Evolutionary conservation across 92 coral and sea anemone genomes (phyloP).

Genomic region (Palythoa grandiflora): DNA sequence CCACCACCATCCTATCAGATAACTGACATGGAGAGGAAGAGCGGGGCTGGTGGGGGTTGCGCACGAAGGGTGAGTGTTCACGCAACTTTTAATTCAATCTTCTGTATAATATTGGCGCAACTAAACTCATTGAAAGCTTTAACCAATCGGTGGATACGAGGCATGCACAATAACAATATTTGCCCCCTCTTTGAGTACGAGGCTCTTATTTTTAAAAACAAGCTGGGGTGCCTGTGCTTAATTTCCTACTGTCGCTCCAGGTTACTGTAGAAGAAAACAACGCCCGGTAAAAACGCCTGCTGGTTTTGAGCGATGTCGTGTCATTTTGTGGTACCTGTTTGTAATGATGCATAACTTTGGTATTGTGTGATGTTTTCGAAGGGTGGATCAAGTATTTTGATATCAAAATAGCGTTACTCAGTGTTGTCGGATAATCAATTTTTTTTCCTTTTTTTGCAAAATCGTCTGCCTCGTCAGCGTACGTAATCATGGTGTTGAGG

Average conservation of each 20-base stretch:
- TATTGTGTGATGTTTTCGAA: neutral
- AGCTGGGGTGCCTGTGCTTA: neutral
- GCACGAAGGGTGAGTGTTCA: too few species aligned
- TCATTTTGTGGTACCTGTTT: neutral
- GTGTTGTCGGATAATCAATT: neutral
- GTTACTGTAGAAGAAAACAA: neutral
- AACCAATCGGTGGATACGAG: too few species aligned
- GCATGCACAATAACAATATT: too few species aligned
- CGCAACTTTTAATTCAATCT: too few species aligned
- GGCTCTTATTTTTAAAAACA: too few species aligned
- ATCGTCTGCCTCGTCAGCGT: neutral
- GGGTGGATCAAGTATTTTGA: neutral
- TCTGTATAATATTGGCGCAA: too few species aligned
- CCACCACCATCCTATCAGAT: too few species aligned
- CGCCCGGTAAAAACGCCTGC: conserved; percentile 40
- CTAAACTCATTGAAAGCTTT: too few species aligned
- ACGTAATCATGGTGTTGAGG: neutral
- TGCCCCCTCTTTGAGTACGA: too few species aligned
- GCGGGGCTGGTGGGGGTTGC: too few species aligned
- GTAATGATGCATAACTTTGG: neutral
- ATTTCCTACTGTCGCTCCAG: neutral
- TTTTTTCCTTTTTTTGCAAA: neutral
- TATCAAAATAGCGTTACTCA: neutral
- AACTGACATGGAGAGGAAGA: too few species aligned
- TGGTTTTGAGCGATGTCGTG: conserved; percentile 27